These are phyloP conservation scores for Ectropis crepuscularia DNA, from an alignment of 2,888 invertebrate genomes.

Conservation along the genomic window DNA sequence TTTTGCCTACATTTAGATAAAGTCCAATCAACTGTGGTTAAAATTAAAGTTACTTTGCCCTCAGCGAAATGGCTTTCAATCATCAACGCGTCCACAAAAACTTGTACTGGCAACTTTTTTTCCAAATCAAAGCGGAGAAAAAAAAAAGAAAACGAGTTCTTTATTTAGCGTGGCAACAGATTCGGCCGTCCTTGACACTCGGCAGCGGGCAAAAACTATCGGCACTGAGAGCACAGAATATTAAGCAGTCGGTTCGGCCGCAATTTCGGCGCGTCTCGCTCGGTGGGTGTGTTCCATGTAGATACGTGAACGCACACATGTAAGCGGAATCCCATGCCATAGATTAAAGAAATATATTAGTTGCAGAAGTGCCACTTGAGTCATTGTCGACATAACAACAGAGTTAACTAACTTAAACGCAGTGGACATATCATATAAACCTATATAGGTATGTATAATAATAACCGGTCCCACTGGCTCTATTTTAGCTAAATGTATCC, in stretches of 20 bases:
- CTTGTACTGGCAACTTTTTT: conserved; percentile 35
- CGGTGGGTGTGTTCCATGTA: conserved; percentile 73
- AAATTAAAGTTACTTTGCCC: conserved; percentile 15
- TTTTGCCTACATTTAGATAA: background rate
- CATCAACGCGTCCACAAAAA: conserved; percentile 23
- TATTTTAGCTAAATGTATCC: no score
- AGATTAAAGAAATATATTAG: conserved; percentile 52
- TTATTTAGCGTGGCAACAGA: conserved; percentile 62
- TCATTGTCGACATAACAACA: no score
- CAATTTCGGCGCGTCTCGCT: conserved; percentile 69
- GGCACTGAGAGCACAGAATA: conserved; percentile 36
- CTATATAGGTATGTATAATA: no score
- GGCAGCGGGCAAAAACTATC: conserved; percentile 78
- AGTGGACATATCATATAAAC: no score
- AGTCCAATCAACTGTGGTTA: conserved; percentile 1
- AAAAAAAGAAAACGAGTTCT: conserved; percentile 37
- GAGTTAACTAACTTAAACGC: no score
- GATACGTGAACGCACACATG: conserved; percentile 54
- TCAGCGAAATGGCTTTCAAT: conserved; percentile 29
- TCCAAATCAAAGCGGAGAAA: conserved; percentile 31
- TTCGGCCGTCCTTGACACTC: conserved; percentile 79
- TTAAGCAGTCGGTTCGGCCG: conserved; percentile 39
- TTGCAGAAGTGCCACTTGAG: conserved; percentile 6
- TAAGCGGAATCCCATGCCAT: conserved; percentile 49
- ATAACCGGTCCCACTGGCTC: no score